Percentiles rank a stretch among this genome's conserved stretches.
Conservation (phyloP, 2,888 invertebrate genomes). For the Ichneumoninae sp. region DNA sequence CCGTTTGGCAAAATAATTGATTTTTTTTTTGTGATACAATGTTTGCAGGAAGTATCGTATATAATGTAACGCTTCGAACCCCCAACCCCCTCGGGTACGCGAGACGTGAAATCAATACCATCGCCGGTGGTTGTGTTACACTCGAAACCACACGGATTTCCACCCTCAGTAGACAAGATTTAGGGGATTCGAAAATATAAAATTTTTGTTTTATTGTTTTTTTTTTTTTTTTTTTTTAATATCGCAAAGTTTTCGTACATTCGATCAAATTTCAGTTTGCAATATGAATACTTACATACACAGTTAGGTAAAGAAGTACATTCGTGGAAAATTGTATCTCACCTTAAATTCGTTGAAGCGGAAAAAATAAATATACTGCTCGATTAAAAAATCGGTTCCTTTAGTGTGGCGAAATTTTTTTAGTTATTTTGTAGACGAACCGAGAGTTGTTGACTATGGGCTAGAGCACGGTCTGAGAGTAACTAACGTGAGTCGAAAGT, state of each 20-base stretch:
- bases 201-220: background rate
- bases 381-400: background rate
- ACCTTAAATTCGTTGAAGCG: background rate
- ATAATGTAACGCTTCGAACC: conserved; percentile 63
- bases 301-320: background rate
- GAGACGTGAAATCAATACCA: conserved; percentile 79
- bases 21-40: conserved; percentile 61
- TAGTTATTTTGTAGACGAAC: conserved; percentile 12
- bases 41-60: conserved; percentile 75
- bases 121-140: conserved; percentile 52
- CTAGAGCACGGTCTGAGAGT: conserved; percentile 77
- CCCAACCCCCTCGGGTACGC: conserved; percentile 71
- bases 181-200: conserved; percentile 10
- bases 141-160: conserved; percentile 54
- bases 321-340: background rate
- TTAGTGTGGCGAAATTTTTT: background rate
- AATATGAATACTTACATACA: background rate
- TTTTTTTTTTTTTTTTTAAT: background rate
- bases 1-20: background rate
- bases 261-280: background rate
- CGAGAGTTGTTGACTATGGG: conserved; percentile 47
- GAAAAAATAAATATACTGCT: background rate
- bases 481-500: conserved; percentile 72
- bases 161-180: conserved; percentile 52
- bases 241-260: background rate